Evolutionary conservation across 2,797 vertebrate genomes (phyloP).

Genomic region (Malurus leucopterus): DNA sequence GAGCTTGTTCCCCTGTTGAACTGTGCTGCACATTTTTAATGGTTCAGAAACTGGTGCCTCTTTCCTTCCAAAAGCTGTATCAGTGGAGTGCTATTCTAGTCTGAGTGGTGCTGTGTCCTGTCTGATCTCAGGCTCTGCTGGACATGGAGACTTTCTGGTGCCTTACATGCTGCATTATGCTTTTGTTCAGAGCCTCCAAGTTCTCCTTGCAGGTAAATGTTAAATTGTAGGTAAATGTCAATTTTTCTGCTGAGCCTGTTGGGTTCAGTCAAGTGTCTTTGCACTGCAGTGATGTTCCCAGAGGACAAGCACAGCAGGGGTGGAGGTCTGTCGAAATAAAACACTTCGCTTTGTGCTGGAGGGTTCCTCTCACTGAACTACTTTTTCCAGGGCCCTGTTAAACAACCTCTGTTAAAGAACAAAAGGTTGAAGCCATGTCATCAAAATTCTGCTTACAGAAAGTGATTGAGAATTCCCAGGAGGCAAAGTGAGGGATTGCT

Average conservation of each 20-base stretch:
- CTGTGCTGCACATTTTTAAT: not conserved
- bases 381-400: not conserved
- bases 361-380: not conserved
- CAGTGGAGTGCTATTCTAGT: not conserved
- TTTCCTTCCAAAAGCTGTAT: not conserved
- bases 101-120: not conserved
- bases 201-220: not conserved
- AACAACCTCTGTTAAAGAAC: not conserved
- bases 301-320: not conserved
- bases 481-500: not conserved
- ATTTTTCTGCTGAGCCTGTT: not conserved
- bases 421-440: not conserved
- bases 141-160: not conserved
- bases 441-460: not conserved
- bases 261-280: not conserved
- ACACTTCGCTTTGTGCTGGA: not conserved
- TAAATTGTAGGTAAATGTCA: not conserved
- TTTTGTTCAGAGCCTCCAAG: not conserved
- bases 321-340: not conserved
- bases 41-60: not conserved
- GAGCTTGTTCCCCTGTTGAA: not conserved
- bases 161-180: not conserved
- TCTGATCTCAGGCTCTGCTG: accelerated
- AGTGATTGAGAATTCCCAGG: not conserved
- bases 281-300: not conserved